A percentile compares a stretch with the other conserved stretches of the same genome.
Conservation (phyloP, 2,888 invertebrate species). For the Phania funesta region DNA sequence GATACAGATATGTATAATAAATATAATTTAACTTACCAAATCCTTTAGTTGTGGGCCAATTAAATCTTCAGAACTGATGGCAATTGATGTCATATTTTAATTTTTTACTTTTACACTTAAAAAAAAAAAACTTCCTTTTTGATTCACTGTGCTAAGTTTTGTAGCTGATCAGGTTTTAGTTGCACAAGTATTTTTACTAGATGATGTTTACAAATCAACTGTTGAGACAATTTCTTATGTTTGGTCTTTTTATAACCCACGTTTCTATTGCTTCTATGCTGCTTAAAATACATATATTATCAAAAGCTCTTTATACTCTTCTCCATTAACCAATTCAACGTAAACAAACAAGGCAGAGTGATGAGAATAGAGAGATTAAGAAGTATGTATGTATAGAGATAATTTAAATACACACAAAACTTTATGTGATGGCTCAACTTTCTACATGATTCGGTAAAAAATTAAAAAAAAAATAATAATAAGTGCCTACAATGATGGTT, state of each 20-base stretch:
- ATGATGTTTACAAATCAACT: constrained; percentile 46
- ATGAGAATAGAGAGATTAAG: constrained; percentile 23
- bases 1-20: too few species aligned
- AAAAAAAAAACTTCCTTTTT: constrained; percentile 6
- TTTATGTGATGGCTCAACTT: constrained; percentile 29
- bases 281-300: constrained; percentile 7
- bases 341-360: background rate
- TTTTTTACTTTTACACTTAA: constrained; percentile 3
- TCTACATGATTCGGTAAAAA: too few species aligned
- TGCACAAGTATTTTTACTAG: background rate
- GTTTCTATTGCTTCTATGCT: constrained; percentile 16
- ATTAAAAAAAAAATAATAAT: background rate
- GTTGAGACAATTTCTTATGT: constrained; percentile 40
- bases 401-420: background rate
- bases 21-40: constrained; percentile 72
- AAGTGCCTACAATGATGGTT: too few species aligned
- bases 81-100: constrained; percentile 74
- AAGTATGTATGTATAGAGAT: constrained; percentile 8
- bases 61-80: constrained; percentile 73
- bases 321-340: constrained; percentile 29
- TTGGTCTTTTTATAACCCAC: constrained; percentile 52
- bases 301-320: constrained; percentile 50
- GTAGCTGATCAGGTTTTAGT: background rate
- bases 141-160: background rate
- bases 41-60: constrained; percentile 75